Conservation (phyloP, 2,797 vertebrate genomes). For the Hafferia zeledoni region DNA sequence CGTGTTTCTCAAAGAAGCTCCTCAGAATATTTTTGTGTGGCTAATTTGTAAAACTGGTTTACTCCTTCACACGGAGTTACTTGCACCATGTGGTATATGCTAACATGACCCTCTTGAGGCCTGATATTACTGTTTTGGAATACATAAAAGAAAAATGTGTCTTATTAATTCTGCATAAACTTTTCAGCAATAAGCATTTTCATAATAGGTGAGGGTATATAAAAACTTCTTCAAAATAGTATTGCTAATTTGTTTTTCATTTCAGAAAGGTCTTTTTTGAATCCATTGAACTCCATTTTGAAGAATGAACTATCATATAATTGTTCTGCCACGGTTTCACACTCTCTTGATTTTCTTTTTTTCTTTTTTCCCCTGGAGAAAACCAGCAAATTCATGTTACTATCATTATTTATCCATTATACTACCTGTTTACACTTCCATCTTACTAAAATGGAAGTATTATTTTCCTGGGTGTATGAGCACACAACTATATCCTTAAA, state of each 20-base stretch:
- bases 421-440: background rate
- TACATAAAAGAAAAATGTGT: background rate
- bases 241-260: background rate
- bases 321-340: background rate
- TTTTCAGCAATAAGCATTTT: background rate
- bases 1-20: background rate
- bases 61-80: background rate
- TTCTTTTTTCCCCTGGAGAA: background rate
- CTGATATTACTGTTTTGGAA: background rate
- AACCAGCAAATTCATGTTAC: background rate
- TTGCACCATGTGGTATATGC: background rate
- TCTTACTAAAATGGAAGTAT: background rate
- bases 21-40: background rate
- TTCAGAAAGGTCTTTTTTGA: background rate
- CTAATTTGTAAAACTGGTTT: background rate
- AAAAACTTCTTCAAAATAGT: background rate
- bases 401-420: background rate
- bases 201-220: background rate
- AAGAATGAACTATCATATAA: background rate
- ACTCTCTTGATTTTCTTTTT: background rate
- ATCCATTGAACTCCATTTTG: background rate
- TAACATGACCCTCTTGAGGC: background rate
- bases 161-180: background rate
- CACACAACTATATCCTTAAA: constrained; percentile 1
- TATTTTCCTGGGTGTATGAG: constrained; percentile 18